Evolutionary conservation across 2,888 invertebrate genomes (phyloP).

Genomic region (Lasioglossum leucozonium): DNA sequence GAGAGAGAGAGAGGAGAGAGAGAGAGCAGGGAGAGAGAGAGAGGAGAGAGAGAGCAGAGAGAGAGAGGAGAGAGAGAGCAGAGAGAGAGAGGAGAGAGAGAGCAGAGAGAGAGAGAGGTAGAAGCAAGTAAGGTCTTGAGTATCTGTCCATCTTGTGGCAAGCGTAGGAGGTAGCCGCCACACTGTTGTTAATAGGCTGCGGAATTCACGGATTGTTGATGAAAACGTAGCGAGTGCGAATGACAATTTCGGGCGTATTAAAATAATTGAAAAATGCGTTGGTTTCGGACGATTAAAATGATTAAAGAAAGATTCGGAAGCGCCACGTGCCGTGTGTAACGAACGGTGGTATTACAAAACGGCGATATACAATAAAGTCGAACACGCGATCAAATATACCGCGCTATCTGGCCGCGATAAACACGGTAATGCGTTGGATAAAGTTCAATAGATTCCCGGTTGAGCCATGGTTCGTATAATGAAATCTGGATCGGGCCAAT

Average conservation of each 20-base stretch:
- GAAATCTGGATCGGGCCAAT: background rate
- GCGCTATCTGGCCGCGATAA: background rate
- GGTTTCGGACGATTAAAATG: too few relatives aligned
- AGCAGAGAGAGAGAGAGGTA: too few relatives aligned
- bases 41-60: too few relatives aligned
- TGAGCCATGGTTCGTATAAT: background rate
- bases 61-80: too few relatives aligned
- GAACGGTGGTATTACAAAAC: background rate
- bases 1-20: too few relatives aligned
- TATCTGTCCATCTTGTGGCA: too few relatives aligned
- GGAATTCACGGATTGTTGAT: background rate
- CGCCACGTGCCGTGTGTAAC: too few relatives aligned
- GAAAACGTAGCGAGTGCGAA: background rate
- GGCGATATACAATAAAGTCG: background rate
- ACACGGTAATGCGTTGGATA: background rate
- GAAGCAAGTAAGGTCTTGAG: too few relatives aligned
- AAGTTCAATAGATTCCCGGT: background rate
- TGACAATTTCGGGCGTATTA: background rate
- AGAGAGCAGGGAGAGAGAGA: too few relatives aligned
- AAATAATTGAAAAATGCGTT: background rate
- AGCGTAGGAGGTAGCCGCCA: too few relatives aligned
- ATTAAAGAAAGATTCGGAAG: background rate
- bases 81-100: too few relatives aligned
- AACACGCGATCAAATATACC: background rate
- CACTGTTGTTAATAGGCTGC: background rate